Base-by-base conservation (phyloP, 2,797 vertebrate species). In the Atherinosoma microstoma region DNA sequence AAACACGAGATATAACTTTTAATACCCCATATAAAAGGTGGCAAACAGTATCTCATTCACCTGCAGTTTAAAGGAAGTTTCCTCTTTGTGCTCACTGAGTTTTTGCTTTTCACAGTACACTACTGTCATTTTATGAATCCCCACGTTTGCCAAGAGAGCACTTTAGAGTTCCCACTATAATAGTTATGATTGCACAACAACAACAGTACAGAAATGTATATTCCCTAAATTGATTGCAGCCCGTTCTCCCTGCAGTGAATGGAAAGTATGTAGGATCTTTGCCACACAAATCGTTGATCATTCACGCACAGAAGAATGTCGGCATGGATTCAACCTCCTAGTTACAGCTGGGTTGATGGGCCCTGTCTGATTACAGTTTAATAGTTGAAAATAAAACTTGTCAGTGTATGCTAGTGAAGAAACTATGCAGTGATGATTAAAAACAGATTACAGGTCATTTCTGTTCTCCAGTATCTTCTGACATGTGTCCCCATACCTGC, bases 1-100 rank as follows among this genome's bases (percentile, higher is more conserved):
- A 47, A 27, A 56, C 5, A 65, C 7, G 6, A 73, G 66, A 30
- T 57, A 68, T 30, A 62, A 58, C 4, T 57, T 47, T 78, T 36
- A 73, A 60, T 32, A 42, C 24, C 12, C 64, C 34, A 29, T 58
- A 18, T 67, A 40, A 68, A 74, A 20, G 5, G 66, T 49, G 51
- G 56, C 65, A 49, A 64, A 56, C 66, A 29, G n/a, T 8, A 27
- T 76, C 32, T 58, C 1, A 2, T 64, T 80, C 49, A 67, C 66
- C 51, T 64, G 58, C 56, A 73, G 22, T 66, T 45, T 30, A 63
- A 32, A 51, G 32, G 64, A 12, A 59, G 18, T 38, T 53, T 22
- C 59, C 4, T 56, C 15, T 40, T 47, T 20, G 32, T 36, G 51
- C 45, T 62, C 13, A 36, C 61, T 1, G n/a, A 72, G 13, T 42